Base-by-base conservation (phyloP, 1,140 invertebrate genomes). In the Triops longicaudatus region DNA sequence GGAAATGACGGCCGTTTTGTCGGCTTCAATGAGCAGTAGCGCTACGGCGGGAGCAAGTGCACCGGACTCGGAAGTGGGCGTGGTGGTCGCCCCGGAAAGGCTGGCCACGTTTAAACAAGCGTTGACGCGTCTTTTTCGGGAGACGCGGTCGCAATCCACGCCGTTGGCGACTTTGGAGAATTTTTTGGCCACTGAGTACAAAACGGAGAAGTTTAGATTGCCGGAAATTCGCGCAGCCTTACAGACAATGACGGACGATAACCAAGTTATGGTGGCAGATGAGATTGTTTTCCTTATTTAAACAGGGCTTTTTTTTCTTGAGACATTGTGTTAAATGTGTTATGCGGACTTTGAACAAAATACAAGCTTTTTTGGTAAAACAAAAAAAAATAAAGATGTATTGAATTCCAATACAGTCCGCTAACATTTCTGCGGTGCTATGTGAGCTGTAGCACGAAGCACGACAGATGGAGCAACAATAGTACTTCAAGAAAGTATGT, bases 211-310 rank as follows among this genome's bases (percentile, higher is more conserved):
- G 14, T 77, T 72, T 28, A 63, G 26, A 6, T 10, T 44, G 11
- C 14, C 37, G 17, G 95, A 98, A 87, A 87, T 97, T 7, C 84
- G 87, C 63, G 88, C 90, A 0, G 95, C 94, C 1, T 85, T 98
- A 12, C 85, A 90, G 14, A 87, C 86, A 77, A 96, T 98, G 95
- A 91, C 91, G 26, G 90, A 93, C 63, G 93, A 91, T 73, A 97
- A 97, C 85, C 92, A 96, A 83, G 88, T 98, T 27, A 96, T 98
- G 94, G 85, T 95, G 77, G 89, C 94, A 0, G 93, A 96, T 83
- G 90, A 91, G 79, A 91, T 93, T 79, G 87, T 97, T n/a, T 94
- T 95, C 83, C 85, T 94, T 17, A 93, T 96, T 83, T 96, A 37
- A 90, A 89, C n/a, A 28, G 75, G 44, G 4, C 26, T 11, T 79